phyloP scores from a whole-genome alignment of 37 sponge, comb jelly and placozoan species.

The Eunapius fragilis region DNA sequence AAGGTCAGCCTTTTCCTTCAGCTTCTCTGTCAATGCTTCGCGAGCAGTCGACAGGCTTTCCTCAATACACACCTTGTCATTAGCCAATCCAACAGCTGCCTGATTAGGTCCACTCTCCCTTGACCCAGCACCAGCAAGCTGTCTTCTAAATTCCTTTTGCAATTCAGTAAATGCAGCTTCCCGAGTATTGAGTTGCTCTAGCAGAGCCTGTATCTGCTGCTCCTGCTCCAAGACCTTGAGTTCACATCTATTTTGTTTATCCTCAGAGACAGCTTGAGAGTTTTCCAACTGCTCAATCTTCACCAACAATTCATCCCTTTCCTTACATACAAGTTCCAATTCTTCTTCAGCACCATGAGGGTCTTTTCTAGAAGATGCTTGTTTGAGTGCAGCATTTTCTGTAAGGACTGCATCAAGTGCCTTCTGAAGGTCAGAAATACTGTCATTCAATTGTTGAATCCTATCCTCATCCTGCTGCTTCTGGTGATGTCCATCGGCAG shows the following conservation, averaged over 20 bases:
- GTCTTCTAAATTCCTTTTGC: constrained; percentile 12
- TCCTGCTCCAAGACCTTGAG: not conserved
- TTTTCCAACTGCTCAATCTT: not conserved
- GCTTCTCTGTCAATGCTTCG: constrained; percentile 48
- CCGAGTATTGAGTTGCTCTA: not conserved
- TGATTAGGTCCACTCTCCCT: too few relatives aligned
- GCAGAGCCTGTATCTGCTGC: not conserved
- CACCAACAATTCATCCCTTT: not conserved
- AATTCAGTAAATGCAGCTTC: constrained; percentile 32
- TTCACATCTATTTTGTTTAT: not conserved
- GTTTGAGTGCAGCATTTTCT: not conserved
- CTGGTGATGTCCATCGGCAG: not conserved
- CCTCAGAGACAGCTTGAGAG: not conserved
- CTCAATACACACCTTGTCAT: constrained; percentile 41
- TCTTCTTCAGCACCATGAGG: not conserved
- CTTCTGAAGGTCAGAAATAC: not conserved
- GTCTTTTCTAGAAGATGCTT: not conserved
- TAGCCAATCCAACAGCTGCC: not conserved
- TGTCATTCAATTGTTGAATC: constrained; percentile 8
- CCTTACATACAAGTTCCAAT: not conserved
- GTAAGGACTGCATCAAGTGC: not conserved
- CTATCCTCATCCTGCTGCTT: not conserved
- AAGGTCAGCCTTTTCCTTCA: constrained; percentile 47
- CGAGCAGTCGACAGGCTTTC: constrained; percentile 39
- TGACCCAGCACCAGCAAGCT: too few relatives aligned